phyloP scores from a whole-genome alignment of 2,113 vertebrate species.

The Todiramphus chloris region DNA sequence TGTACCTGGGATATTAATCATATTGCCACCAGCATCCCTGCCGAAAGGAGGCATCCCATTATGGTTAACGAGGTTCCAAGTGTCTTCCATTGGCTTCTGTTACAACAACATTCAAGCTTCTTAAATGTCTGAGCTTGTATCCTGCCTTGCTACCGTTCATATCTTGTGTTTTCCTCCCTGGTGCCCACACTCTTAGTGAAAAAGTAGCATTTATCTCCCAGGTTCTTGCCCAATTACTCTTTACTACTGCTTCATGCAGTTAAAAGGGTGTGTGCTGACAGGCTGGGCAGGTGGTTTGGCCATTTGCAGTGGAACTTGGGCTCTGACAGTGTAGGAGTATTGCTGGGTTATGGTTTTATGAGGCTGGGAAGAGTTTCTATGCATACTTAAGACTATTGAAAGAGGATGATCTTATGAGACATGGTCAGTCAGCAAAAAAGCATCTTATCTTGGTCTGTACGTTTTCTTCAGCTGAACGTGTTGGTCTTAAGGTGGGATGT shows the following conservation, averaged over 20 bases:
- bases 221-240: neutral
- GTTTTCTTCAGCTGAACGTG: neutral
- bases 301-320: neutral
- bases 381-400: neutral
- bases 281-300: neutral
- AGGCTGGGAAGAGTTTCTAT: neutral
- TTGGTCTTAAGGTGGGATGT: neutral
- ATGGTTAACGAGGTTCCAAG: neutral
- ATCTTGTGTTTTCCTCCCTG: neutral
- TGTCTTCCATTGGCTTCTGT: neutral
- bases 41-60: neutral
- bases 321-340: neutral
- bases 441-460: neutral
- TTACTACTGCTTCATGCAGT: accelerated
- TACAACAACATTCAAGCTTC: neutral
- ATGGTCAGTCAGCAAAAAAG: neutral
- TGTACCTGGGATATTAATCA: constrained; percentile 45
- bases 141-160: neutral
- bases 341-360: neutral
- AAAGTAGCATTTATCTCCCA: neutral
- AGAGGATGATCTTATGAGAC: neutral
- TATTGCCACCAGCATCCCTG: constrained; percentile 1
- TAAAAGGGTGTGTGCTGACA: neutral
- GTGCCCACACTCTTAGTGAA: neutral
- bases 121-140: neutral